Conservation (phyloP, 2,113 vertebrate genomes). For the Hipposideros armiger region DNA sequence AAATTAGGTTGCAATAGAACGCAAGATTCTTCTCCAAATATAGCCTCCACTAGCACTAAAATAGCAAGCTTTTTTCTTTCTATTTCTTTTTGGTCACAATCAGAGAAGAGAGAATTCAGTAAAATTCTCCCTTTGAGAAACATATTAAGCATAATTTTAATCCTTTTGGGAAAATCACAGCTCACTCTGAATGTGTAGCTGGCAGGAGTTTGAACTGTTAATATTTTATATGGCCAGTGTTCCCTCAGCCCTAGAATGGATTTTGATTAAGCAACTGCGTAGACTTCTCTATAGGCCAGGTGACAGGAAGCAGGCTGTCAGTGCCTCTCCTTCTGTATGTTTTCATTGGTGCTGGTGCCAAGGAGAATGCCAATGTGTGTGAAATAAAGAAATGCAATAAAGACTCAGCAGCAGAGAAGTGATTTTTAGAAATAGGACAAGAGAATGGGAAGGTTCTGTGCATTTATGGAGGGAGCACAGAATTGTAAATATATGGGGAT, state of each 20-base stretch:
- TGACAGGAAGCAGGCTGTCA: slow-evolving; percentile 61
- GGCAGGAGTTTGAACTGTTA: slow-evolving; percentile 65
- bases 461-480: not conserved
- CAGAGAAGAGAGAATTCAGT: slow-evolving; percentile 70
- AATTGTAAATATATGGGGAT: not conserved
- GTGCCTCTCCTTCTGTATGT: slow-evolving; percentile 57
- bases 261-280: slow-evolving; percentile 63
- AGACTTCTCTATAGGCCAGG: slow-evolving; percentile 50
- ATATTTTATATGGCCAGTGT: slow-evolving; percentile 55
- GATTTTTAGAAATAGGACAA: not conserved
- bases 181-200: slow-evolving; percentile 36
- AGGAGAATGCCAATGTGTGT: slow-evolving; percentile 58
- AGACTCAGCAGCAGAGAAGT: not conserved
- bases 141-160: slow-evolving; percentile 62
- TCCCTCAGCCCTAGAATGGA: slow-evolving; percentile 65
- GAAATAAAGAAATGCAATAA: slow-evolving; percentile 42
- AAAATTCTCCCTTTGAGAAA: slow-evolving; percentile 49
- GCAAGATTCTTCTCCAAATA: slow-evolving; percentile 78
- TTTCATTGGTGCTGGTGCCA: slow-evolving; percentile 66
- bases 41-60: slow-evolving; percentile 68
- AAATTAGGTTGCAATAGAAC: slow-evolving; percentile 75
- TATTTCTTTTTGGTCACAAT: slow-evolving; percentile 71
- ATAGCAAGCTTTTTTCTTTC: slow-evolving; percentile 58
- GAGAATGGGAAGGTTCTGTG: not conserved
- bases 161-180: slow-evolving; percentile 59